phyloP scores from a whole-genome alignment of 2,888 invertebrate genomes.

The Drosophila anomalata region DNA sequence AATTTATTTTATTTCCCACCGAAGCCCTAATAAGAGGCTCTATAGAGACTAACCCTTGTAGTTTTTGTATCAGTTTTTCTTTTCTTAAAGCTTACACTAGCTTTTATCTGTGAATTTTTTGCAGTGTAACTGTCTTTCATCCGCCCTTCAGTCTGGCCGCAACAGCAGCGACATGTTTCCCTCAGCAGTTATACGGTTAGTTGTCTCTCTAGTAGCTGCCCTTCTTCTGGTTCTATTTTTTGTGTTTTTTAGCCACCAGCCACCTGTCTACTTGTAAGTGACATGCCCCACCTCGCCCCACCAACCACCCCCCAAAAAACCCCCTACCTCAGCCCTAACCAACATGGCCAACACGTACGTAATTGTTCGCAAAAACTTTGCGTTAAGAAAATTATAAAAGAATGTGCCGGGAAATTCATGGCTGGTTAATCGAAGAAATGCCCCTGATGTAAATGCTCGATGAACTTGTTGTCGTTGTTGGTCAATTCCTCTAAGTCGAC shows the following conservation, averaged over 20 bases:
- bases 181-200: constrained; percentile 67
- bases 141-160: constrained; percentile 67
- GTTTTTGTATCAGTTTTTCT: too few relatives aligned
- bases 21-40: too few relatives aligned
- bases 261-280: constrained; percentile 43
- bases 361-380: constrained; percentile 74
- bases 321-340: not conserved
- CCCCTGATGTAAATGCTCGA: too few relatives aligned
- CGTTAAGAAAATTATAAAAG: constrained; percentile 69
- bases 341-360: constrained; percentile 65
- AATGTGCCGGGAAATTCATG: constrained; percentile 62
- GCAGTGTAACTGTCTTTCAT: constrained; percentile 65
- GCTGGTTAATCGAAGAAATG: constrained; percentile 30
- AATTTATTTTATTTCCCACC: too few relatives aligned
- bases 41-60: too few relatives aligned
- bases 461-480: too few relatives aligned
- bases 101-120: not conserved
- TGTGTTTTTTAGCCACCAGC: not conserved
- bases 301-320: too few relatives aligned
- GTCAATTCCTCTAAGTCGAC: too few relatives aligned
- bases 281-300: constrained; percentile 33
- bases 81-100: not conserved
- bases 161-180: constrained; percentile 60
- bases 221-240: not conserved
- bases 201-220: constrained; percentile 36